phyloP scores from a whole-genome alignment of 2,888 invertebrate species.

The Drosophila picticornis region DNA sequence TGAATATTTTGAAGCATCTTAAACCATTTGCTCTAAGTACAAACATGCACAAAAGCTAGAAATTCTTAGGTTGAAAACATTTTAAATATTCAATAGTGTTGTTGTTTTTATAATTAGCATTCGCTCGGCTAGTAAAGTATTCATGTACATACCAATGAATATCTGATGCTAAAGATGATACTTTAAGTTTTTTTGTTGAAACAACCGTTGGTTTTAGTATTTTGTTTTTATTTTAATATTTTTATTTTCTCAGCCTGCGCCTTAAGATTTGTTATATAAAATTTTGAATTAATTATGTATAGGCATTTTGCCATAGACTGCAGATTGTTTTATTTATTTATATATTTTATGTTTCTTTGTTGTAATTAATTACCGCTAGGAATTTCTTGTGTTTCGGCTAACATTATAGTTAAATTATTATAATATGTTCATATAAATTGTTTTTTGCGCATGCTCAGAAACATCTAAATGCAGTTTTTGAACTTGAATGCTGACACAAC shows the following conservation, averaged over 20 bases:
- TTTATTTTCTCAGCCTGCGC: conserved; percentile 13
- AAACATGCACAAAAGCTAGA: conserved; percentile 1
- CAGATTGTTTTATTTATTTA: conserved; percentile 38
- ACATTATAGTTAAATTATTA: conserved; percentile 50
- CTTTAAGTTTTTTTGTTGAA: conserved; percentile 34
- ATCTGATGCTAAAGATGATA: conserved; percentile 30
- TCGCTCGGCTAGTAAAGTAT: conserved; percentile 9
- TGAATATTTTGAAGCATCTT: conserved; percentile 6
- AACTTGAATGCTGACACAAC: conserved; percentile 69
- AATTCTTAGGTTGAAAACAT: conserved; percentile 9
- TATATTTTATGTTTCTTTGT: conserved; percentile 25
- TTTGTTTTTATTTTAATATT: conserved; percentile 2
- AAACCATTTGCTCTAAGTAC: neutral
- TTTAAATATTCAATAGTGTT: conserved; percentile 13
- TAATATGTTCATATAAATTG: conserved; percentile 68
- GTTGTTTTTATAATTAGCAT: conserved; percentile 19
- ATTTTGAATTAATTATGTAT: conserved; percentile 23
- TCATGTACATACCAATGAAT: conserved; percentile 6
- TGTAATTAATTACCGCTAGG: conserved; percentile 41
- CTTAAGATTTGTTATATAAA: conserved; percentile 44
- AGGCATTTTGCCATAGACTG: conserved; percentile 36
- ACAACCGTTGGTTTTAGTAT: conserved; percentile 45
- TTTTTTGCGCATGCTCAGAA: conserved; percentile 81
- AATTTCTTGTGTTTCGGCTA: conserved; percentile 45
- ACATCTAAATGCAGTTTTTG: conserved; percentile 81